phyloP scores from a whole-genome alignment of 2,888 invertebrate species.

The Lydus trimaculatus region DNA sequence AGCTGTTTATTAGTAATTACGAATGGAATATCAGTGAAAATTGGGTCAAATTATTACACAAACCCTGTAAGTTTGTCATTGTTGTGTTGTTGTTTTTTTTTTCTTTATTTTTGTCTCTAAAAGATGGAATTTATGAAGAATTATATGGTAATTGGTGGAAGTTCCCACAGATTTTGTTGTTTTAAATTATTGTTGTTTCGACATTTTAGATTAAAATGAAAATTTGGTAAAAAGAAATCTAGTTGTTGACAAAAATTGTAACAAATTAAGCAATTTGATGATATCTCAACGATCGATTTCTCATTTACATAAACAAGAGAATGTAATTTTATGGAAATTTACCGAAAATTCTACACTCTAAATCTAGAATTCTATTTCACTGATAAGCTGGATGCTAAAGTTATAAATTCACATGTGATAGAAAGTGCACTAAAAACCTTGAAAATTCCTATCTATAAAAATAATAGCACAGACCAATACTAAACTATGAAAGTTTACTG shows the following conservation, averaged over 20 bases:
- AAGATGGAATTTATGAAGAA: not conserved
- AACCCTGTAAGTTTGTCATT: slow-evolving; percentile 1
- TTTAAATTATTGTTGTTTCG: not conserved
- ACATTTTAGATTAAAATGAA: not conserved
- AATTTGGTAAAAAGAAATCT: not conserved
- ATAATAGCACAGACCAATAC: not conserved
- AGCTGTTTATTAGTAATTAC: slow-evolving; percentile 4
- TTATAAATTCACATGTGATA: not conserved
- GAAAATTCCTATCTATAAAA: not conserved
- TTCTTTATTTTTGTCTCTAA: not conserved
- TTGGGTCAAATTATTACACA: slow-evolving; percentile 4
- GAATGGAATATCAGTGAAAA: not conserved
- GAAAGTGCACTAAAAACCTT: slow-evolving; percentile 4
- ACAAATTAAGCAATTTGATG: no score
- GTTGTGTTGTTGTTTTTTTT: not conserved
- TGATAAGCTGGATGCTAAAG: no score
- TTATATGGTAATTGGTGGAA: not conserved
- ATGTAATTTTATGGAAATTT: no score
- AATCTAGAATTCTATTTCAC: no score
- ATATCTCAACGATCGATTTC: no score
- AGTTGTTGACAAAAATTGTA: not conserved
- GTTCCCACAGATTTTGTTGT: not conserved
- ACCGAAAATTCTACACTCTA: no score
- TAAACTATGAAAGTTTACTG: not conserved
- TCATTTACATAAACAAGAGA: no score